A percentile compares a stretch with the other conserved stretches of the same genome.
Evolutionary conservation across 2,113 vertebrate species (phyloP).

Genomic region (Fukomys damarensis): DNA sequence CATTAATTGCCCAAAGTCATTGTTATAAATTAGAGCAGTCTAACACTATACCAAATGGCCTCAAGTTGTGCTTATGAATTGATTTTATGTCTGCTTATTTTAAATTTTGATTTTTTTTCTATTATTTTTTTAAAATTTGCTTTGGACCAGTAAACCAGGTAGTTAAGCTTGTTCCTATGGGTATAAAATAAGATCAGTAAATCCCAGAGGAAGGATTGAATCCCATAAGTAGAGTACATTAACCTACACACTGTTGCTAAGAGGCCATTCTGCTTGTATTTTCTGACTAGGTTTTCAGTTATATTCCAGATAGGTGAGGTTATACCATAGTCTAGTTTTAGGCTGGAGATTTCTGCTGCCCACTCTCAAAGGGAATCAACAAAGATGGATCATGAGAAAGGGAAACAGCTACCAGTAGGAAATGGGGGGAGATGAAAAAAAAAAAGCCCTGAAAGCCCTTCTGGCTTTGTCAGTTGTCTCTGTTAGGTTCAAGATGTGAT

Average conservation of each 20-base stretch:
- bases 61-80: background rate
- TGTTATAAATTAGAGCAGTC: background rate
- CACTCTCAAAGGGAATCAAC: background rate
- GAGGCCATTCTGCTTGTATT: background rate
- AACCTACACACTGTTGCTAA: background rate
- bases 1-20: background rate
- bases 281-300: background rate
- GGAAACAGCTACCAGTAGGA: background rate
- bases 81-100: background rate
- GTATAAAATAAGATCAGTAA: background rate
- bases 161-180: background rate
- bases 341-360: background rate
- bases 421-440: background rate
- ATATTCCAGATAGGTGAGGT: background rate
- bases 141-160: background rate
- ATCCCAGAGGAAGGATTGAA: background rate
- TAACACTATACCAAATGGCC: background rate
- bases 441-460: background rate
- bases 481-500: background rate
- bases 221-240: background rate
- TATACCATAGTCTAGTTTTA: background rate
- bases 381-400: background rate
- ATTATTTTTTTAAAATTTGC: conserved; percentile 5
- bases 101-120: background rate
- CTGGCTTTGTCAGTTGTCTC: background rate